A percentile compares a stretch with the other conserved stretches of the same genome.
Conservation (phyloP, 2,888 invertebrate species). For the Archips xylosteana region DNA sequence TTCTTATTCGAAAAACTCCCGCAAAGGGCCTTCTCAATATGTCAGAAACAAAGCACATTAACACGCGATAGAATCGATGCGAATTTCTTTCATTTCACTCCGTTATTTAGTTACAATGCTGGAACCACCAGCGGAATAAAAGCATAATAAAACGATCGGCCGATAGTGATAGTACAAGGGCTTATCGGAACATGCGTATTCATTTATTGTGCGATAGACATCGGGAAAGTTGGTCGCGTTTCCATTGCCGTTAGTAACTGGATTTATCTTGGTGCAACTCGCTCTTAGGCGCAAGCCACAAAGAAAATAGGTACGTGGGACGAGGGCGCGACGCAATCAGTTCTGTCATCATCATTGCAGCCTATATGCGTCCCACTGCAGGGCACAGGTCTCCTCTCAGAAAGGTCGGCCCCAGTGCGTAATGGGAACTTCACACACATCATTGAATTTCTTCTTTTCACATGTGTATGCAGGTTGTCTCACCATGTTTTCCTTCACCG, state of each 20-base stretch:
- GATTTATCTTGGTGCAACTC: too few species aligned
- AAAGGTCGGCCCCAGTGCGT: too few species aligned
- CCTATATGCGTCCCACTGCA: too few species aligned
- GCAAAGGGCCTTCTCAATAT: neutral
- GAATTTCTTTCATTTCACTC: neutral
- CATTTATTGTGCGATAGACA: constrained; percentile 34
- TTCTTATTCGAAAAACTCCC: neutral
- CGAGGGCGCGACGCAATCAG: too few species aligned
- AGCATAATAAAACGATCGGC: constrained; percentile 1
- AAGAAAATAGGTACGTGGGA: too few species aligned
- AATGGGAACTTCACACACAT: too few species aligned
- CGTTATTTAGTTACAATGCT: constrained; percentile 2
- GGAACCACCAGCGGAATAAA: neutral
- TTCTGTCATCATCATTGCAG: too few species aligned
- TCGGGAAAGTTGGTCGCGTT: constrained; percentile 35
- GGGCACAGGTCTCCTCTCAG: too few species aligned
- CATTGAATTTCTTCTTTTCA: too few species aligned
- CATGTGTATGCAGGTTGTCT: too few species aligned
- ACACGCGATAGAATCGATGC: constrained; percentile 2
- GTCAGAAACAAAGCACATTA: neutral
- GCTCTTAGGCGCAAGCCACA: too few species aligned
- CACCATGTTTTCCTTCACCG: too few species aligned
- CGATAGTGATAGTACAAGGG: neutral
- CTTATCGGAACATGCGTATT: constrained; percentile 33
- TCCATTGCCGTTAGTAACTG: constrained; percentile 23